Evolutionary conservation across 2,797 vertebrate genomes (phyloP).

Genomic region (Clarias pachynema): DNA sequence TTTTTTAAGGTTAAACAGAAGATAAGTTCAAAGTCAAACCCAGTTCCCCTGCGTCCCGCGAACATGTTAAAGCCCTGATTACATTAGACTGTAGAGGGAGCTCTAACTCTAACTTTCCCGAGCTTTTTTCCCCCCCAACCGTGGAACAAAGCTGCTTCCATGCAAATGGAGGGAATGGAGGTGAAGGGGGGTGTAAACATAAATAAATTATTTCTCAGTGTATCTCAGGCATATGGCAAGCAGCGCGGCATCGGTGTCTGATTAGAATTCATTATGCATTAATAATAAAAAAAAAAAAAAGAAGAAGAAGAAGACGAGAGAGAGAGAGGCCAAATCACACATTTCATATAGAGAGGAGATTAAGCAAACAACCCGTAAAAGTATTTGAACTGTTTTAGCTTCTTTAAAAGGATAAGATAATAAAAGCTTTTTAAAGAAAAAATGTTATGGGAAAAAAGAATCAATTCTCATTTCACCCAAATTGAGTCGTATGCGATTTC

Average conservation of each 20-base stretch:
- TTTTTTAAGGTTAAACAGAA: not conserved
- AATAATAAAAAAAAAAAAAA: slow-evolving; percentile 52
- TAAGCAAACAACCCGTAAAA: slow-evolving; percentile 40
- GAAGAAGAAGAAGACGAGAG: too few relatives aligned
- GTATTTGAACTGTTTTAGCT: slow-evolving; percentile 52
- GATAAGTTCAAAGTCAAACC: not conserved
- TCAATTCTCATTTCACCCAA: slow-evolving; percentile 55
- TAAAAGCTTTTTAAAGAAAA: not conserved
- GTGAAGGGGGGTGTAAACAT: slow-evolving; percentile 67
- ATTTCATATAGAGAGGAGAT: slow-evolving; percentile 55
- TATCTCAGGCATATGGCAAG: slow-evolving; percentile 72
- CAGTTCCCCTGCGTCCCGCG: not conserved
- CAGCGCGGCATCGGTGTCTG: slow-evolving; percentile 62
- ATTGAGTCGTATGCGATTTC: slow-evolving; percentile 59
- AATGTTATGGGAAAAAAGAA: not conserved
- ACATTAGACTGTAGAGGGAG: slow-evolving; percentile 79
- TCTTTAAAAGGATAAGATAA: slow-evolving; percentile 29
- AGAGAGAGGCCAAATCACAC: slow-evolving; percentile 53
- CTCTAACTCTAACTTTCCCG: slow-evolving; percentile 81
- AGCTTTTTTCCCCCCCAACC: slow-evolving; percentile 59
- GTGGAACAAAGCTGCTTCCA: slow-evolving; percentile 69
- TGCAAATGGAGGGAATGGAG: slow-evolving; percentile 66
- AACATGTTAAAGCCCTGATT: not conserved
- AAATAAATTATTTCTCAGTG: slow-evolving; percentile 76
- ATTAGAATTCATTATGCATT: slow-evolving; percentile 65